Percentiles rank a stretch among this genome's conserved stretches.
These are phyloP conservation scores for Mercenaria mercenaria DNA, from an alignment of 1,140 invertebrate genomes.

Conservation along the genomic window DNA sequence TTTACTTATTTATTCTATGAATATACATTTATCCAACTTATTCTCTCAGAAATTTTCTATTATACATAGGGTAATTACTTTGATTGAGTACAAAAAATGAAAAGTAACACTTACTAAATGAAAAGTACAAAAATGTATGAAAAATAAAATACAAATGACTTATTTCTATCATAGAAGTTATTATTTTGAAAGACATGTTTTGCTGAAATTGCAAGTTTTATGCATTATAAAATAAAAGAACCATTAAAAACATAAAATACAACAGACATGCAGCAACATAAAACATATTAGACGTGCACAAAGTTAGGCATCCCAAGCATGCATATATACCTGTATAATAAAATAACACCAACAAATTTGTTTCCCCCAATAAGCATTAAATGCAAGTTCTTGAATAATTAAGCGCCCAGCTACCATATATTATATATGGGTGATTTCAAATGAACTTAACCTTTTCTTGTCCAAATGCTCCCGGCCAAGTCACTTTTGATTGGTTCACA, in stretches of 20 bases:
- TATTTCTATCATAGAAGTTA: too few species aligned
- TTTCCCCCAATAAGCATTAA: slow-evolving; percentile 10
- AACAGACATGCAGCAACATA: background rate
- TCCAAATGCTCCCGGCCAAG: slow-evolving; percentile 36
- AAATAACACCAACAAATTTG: slow-evolving; percentile 8
- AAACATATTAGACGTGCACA: slow-evolving; percentile 4
- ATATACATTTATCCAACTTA: too few species aligned
- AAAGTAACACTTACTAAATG: too few species aligned
- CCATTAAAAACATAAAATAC: background rate
- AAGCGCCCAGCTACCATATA: slow-evolving; percentile 29
- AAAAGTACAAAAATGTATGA: too few species aligned
- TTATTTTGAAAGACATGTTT: too few species aligned
- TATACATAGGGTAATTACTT: too few species aligned
- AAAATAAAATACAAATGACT: too few species aligned
- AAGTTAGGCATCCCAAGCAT: slow-evolving; percentile 6
- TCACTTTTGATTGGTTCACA: background rate
- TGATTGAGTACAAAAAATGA: too few species aligned
- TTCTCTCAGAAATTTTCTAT: too few species aligned
- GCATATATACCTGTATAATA: slow-evolving; percentile 24
- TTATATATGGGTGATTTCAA: slow-evolving; percentile 44
- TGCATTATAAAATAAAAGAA: background rate
- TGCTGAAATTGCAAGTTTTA: too few species aligned
- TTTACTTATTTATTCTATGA: too few species aligned
- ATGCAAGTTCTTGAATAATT: slow-evolving; percentile 8
- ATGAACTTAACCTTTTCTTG: slow-evolving; percentile 55